phyloP scores from a whole-genome alignment of 2,113 vertebrate species.

The Sinocyclocheilus anshuiensis region DNA sequence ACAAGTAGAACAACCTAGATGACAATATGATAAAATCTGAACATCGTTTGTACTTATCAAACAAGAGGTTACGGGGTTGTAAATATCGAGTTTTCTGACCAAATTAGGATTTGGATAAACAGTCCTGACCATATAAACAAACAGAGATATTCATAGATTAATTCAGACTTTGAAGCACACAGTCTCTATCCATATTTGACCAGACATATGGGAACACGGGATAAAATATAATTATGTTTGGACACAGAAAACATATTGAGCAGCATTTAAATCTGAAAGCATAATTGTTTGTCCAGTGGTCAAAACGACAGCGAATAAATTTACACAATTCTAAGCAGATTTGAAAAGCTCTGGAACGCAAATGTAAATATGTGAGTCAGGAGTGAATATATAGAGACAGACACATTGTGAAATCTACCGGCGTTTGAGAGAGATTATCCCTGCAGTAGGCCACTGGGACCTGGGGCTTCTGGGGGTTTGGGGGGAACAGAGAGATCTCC shows the following conservation, averaged over 20 bases:
- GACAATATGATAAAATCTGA: neutral
- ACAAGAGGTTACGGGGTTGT: neutral
- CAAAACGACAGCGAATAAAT: neutral
- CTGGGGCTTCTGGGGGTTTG: neutral
- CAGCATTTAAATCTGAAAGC: slow-evolving; percentile 14
- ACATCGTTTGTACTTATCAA: neutral
- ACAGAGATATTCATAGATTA: neutral
- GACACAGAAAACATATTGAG: slow-evolving; percentile 6
- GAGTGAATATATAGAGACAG: neutral
- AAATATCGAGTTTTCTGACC: neutral
- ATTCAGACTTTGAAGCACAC: slow-evolving; percentile 20
- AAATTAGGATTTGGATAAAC: slow-evolving; percentile 4
- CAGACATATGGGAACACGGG: neutral
- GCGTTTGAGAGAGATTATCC: slow-evolving; percentile 18
- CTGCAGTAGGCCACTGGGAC: neutral
- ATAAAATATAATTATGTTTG: slow-evolving; percentile 29
- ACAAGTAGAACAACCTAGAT: neutral
- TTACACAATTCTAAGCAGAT: slow-evolving; percentile 31
- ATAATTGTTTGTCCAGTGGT: slow-evolving; percentile 27
- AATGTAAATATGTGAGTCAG: slow-evolving; percentile 11
- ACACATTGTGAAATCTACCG: neutral
- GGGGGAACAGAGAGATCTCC: slow-evolving; percentile 1
- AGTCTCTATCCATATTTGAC: neutral
- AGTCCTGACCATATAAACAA: neutral
- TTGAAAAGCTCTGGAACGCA: neutral